These are phyloP conservation scores for Laterallus jamaicensis DNA, from an alignment of 2,113 vertebrate species.

Conservation along the genomic window DNA sequence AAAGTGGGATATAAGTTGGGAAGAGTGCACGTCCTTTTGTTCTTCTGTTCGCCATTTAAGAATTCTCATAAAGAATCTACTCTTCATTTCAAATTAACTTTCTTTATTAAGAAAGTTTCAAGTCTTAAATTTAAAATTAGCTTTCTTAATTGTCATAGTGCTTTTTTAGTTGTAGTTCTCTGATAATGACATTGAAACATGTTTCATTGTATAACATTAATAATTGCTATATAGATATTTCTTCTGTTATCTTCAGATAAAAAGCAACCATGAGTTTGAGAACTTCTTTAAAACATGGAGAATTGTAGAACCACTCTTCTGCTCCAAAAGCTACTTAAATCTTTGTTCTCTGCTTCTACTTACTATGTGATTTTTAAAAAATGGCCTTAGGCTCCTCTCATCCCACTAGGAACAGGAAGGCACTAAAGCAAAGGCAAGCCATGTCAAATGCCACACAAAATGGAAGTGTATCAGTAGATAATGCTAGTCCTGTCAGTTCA, in stretches of 20 bases:
- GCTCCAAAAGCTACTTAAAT: background rate
- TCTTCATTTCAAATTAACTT: background rate
- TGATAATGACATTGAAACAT: background rate
- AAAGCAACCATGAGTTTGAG: background rate
- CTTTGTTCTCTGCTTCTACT: background rate
- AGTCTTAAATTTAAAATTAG: background rate
- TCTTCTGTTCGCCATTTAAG: background rate
- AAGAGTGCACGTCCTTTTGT: background rate
- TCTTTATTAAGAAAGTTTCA: background rate
- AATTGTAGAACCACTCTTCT: background rate
- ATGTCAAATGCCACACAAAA: constrained; percentile 25
- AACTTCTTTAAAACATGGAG: background rate
- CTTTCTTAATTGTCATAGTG: background rate
- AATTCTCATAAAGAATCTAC: background rate
- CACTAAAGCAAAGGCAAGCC: background rate
- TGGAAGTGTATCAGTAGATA: constrained; percentile 13
- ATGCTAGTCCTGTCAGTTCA: constrained; percentile 22
- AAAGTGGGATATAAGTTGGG: background rate
- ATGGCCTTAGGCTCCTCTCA: background rate
- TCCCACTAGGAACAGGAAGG: background rate
- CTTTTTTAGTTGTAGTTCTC: background rate
- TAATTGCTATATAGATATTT: background rate
- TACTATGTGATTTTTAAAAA: background rate
- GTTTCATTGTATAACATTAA: background rate
- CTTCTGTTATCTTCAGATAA: background rate